A percentile compares a stretch with the other conserved stretches of the same genome.
phyloP scores from a whole-genome alignment of 2,797 vertebrate species.

The Naso thynnoides region DNA sequence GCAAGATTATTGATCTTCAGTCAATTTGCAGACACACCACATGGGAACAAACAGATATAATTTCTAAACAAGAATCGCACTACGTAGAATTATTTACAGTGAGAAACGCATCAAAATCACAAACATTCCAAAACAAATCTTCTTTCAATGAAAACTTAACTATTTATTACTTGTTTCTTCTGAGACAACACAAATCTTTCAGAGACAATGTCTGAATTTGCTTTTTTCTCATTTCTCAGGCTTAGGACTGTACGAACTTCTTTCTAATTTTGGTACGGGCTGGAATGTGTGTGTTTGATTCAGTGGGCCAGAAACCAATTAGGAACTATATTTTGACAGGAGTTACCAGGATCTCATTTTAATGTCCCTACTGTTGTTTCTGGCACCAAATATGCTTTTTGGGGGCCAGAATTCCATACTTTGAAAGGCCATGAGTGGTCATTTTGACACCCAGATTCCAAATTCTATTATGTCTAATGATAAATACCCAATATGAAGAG shows the following conservation, averaged over 20 bases:
- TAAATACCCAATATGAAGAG: too few species aligned
- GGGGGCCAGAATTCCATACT: too few species aligned
- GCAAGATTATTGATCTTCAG: slow-evolving; percentile 59
- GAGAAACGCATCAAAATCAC: slow-evolving; percentile 18
- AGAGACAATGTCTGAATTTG: neutral
- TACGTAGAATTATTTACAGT: slow-evolving; percentile 32
- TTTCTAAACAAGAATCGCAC: slow-evolving; percentile 27
- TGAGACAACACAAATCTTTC: neutral
- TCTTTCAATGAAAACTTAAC: neutral
- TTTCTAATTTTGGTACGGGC: neutral
- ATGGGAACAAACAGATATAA: slow-evolving; percentile 44
- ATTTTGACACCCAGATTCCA: too few species aligned
- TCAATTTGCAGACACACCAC: slow-evolving; percentile 43
- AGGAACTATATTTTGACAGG: neutral
- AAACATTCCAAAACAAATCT: neutral
- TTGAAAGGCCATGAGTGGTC: too few species aligned
- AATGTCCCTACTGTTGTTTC: neutral
- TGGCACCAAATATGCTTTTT: neutral
- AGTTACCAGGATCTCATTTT: neutral
- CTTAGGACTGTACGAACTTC: neutral
- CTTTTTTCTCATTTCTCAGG: neutral
- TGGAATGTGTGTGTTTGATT: neutral
- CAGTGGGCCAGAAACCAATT: neutral
- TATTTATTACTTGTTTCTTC: neutral
- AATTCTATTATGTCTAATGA: too few species aligned